Conservation (phyloP, 2,113 vertebrate genomes). For the Saguinus midas region DNA sequence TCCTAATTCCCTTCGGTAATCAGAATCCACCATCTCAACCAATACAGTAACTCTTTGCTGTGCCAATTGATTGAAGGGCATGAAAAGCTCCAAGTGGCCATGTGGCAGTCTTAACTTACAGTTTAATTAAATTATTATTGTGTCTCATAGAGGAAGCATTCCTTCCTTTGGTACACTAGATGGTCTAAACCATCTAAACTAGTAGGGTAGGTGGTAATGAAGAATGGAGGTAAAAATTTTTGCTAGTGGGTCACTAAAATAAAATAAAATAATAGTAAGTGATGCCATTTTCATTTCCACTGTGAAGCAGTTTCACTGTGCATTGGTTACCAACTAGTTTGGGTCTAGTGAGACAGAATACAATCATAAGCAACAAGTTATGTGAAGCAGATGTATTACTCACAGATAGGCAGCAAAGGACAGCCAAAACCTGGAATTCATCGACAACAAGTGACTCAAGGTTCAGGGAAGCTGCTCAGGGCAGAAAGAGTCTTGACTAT, state of each 20-base stretch:
- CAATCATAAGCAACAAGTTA: not conserved
- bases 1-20: not conserved
- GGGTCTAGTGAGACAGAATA: not conserved
- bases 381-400: not conserved
- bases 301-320: not conserved
- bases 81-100: not conserved
- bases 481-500: too few species aligned
- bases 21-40: not conserved
- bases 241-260: not conserved
- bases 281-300: not conserved
- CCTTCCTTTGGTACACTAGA: not conserved
- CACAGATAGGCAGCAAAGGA: not conserved
- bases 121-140: not conserved
- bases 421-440: not conserved
- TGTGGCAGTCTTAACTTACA: not conserved
- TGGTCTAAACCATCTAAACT: not conserved
- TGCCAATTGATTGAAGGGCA: not conserved
- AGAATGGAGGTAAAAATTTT: not conserved
- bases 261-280: not conserved
- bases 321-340: not conserved
- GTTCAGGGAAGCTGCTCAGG: not conserved
- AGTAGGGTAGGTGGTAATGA: not conserved
- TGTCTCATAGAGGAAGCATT: not conserved
- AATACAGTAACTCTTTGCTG: not conserved
- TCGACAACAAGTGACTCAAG: rapidly evolving